A percentile compares a stretch with the other conserved stretches of the same genome.
Conservation (phyloP, 1,140 invertebrate genomes). For the Drosophila arawakana region DNA sequence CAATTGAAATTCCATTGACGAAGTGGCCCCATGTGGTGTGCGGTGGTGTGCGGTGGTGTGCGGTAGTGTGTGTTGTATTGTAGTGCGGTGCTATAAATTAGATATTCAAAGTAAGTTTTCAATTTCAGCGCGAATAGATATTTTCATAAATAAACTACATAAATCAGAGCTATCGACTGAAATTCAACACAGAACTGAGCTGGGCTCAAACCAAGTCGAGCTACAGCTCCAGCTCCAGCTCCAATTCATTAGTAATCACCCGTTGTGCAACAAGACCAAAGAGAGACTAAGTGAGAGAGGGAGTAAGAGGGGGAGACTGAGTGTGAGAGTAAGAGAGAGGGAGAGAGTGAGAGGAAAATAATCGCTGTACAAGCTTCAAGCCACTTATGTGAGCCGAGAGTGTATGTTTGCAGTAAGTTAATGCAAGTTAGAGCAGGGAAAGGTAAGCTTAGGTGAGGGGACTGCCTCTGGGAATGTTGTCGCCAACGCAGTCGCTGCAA, state of each 20-base stretch:
- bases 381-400: slow-evolving; percentile 53
- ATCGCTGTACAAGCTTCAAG: slow-evolving; percentile 64
- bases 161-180: slow-evolving; percentile 69
- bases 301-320: slow-evolving; percentile 1
- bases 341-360: slow-evolving; percentile 35
- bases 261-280: slow-evolving; percentile 58
- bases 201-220: slow-evolving; percentile 35
- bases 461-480: slow-evolving; percentile 65
- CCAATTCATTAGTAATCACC: slow-evolving; percentile 78
- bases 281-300: not conserved
- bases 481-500: slow-evolving; percentile 53
- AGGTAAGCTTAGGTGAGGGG: not conserved
- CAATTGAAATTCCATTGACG: not conserved
- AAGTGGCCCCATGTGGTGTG: not conserved
- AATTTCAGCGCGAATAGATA: slow-evolving; percentile 77
- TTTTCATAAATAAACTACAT: slow-evolving; percentile 80
- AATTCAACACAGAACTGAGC: slow-evolving; percentile 31
- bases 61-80: not conserved
- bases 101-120: slow-evolving; percentile 78
- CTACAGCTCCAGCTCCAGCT: too few relatives aligned
- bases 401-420: slow-evolving; percentile 23
- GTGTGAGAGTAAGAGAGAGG: not conserved
- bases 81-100: slow-evolving; percentile 52
- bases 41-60: not conserved
- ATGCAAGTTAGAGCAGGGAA: not conserved